phyloP scores from a whole-genome alignment of 2,113 vertebrate species.

The Nothobranchius kuhntae region DNA sequence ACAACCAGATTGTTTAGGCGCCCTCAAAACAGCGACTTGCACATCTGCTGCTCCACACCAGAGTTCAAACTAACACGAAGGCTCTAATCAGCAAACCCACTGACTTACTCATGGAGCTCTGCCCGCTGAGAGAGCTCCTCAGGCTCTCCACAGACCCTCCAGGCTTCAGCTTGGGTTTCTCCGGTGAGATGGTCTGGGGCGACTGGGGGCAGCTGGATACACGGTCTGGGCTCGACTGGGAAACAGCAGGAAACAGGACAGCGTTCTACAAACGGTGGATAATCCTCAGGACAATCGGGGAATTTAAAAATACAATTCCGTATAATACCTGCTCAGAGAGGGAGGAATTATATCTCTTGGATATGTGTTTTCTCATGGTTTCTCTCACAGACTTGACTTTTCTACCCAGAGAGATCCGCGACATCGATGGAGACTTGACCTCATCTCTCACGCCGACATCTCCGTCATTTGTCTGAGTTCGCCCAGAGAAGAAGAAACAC shows the following conservation, averaged over 20 bases:
- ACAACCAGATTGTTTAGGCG: constrained; percentile 27
- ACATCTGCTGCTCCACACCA: constrained; percentile 27
- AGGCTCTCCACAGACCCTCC: constrained; percentile 97
- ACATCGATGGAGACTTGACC: constrained; percentile 86
- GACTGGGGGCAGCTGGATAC: constrained; percentile 80
- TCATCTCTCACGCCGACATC: constrained; percentile 81
- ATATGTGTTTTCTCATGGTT: constrained; percentile 97
- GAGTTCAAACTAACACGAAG: constrained; percentile 29
- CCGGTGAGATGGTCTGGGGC: constrained; percentile 76
- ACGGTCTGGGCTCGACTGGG: constrained; percentile 82
- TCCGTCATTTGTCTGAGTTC: constrained; percentile 83
- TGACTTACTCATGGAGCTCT: constrained; percentile 94
- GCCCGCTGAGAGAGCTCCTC: constrained; percentile 94
- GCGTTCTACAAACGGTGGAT: fast-evolving
- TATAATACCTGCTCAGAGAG: constrained; percentile 85
- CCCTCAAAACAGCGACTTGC: not conserved
- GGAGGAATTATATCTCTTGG: constrained; percentile 88
- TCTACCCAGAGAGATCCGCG: constrained; percentile 92
- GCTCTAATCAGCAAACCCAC: constrained; percentile 1
- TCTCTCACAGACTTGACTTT: constrained; percentile 98
- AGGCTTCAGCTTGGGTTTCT: constrained; percentile 91
- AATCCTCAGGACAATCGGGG: not conserved
- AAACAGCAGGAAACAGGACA: not conserved
- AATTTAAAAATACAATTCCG: not conserved
- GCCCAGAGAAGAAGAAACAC: not conserved